Evolutionary conservation across 2,797 vertebrate species (phyloP).

Genomic region (Enteromius fasciolatus): DNA sequence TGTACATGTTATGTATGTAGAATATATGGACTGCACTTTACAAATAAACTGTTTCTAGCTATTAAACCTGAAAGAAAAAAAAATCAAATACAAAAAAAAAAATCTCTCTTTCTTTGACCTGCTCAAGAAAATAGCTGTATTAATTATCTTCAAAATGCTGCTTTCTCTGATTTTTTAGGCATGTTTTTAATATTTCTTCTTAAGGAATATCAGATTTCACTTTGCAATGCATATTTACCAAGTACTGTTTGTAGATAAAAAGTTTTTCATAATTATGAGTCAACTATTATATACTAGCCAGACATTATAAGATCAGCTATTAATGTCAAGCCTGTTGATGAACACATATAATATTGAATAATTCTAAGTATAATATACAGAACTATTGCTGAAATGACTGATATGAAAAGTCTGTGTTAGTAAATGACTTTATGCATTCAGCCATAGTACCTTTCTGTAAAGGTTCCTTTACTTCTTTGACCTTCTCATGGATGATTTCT

Average conservation of each 20-base stretch:
- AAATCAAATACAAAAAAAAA: slow-evolving; percentile 1
- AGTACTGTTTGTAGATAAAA: not conserved
- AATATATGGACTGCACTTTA: not conserved
- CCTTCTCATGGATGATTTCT: slow-evolving; percentile 55
- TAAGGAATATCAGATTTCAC: not conserved
- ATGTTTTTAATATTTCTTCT: not conserved
- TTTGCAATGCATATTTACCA: not conserved
- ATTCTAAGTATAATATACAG: not conserved
- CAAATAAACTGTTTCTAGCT: not conserved
- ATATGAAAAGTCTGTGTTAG: not conserved
- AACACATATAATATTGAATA: not conserved
- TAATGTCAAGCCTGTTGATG: not conserved
- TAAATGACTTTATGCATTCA: not conserved
- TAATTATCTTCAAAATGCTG: not conserved
- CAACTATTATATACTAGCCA: not conserved
- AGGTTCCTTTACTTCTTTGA: slow-evolving; percentile 51
- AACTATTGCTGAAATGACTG: not conserved
- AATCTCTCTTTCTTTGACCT: slow-evolving; percentile 47
- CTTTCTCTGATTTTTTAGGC: not conserved
- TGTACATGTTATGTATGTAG: not conserved
- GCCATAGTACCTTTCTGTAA: slow-evolving; percentile 64
- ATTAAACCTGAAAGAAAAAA: not conserved
- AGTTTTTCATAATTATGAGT: not conserved
- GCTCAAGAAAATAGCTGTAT: slow-evolving; percentile 5
- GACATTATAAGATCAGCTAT: not conserved